A percentile compares a stretch with the other conserved stretches of the same genome.
phyloP scores from a whole-genome alignment of 2,113 vertebrate genomes.

The Sinocyclocheilus anshuiensis region DNA sequence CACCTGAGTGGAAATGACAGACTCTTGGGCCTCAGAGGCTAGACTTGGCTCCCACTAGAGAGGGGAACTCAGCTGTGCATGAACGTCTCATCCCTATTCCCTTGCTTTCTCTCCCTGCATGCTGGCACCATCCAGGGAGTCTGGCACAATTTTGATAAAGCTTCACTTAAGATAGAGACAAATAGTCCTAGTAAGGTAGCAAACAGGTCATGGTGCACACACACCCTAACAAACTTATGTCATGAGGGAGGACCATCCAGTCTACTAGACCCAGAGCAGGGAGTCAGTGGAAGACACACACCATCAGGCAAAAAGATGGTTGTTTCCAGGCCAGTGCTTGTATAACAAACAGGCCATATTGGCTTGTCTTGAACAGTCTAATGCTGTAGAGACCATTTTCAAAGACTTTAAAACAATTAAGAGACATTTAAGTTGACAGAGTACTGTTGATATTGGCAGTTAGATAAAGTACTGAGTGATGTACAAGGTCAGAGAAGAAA shows the following conservation, averaged over 20 bases:
- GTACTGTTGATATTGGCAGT: conserved; percentile 16
- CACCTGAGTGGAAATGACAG: conserved; percentile 61
- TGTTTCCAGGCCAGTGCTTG: conserved; percentile 56
- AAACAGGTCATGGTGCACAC: conserved; percentile 24
- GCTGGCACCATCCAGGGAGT: conserved; percentile 48
- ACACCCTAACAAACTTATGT: conserved; percentile 32
- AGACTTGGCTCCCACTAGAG: conserved; percentile 54
- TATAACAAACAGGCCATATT: conserved; percentile 42
- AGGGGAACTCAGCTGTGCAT: conserved; percentile 69
- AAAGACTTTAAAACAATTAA: conserved; percentile 19
- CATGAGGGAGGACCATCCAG: conserved; percentile 38
- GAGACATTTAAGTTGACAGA: not conserved
- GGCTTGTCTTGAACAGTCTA: conserved; percentile 27
- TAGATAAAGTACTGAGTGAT: conserved; percentile 11
- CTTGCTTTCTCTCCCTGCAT: conserved; percentile 45
- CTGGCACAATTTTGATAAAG: conserved; percentile 20
- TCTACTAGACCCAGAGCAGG: conserved; percentile 52
- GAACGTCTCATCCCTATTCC: conserved; percentile 58
- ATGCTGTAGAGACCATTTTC: not conserved
- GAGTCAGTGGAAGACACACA: conserved; percentile 54
- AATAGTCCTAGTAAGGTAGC: conserved; percentile 23
- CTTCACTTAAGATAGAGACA: not conserved
- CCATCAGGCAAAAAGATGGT: conserved; percentile 57
- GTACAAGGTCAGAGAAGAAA: conserved; percentile 2
- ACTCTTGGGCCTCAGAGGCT: conserved; percentile 49